Conservation (phyloP, 1,140 invertebrate species). For the Cydia splendana region DNA sequence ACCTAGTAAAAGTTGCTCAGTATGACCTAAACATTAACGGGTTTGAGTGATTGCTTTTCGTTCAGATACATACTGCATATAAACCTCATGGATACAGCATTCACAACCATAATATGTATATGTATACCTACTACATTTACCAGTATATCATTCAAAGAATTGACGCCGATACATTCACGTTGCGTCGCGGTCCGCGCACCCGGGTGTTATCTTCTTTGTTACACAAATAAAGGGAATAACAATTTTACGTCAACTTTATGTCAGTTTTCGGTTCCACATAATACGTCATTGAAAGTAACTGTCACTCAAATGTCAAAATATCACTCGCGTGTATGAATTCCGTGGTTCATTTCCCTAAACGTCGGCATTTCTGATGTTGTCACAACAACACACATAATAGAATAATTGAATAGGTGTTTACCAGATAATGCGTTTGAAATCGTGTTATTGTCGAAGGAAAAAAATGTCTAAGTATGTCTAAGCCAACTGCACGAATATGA, state of each 20-base stretch:
- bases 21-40: too few species aligned
- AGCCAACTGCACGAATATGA: not conserved
- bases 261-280: constrained; percentile 60
- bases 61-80: too few species aligned
- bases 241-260: constrained; percentile 43
- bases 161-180: not conserved
- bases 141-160: not conserved
- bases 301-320: constrained; percentile 77
- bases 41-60: too few species aligned
- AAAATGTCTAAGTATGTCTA: not conserved
- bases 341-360: constrained; percentile 60
- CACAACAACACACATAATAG: constrained; percentile 45
- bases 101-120: not conserved
- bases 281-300: constrained; percentile 71
- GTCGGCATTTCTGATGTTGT: constrained; percentile 51
- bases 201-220: constrained; percentile 5
- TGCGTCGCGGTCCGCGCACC: not conserved
- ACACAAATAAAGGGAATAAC: constrained; percentile 39
- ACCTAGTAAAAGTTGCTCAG: too few species aligned
- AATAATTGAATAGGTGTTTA: constrained; percentile 37
- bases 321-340: constrained; percentile 52
- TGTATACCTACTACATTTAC: not conserved
- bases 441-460: not conserved
- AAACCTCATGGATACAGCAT: too few species aligned
- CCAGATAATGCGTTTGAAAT: constrained; percentile 16